Evolutionary conservation across 2,113 vertebrate species (phyloP).

Genomic region (Oncorhynchus kisutch): DNA sequence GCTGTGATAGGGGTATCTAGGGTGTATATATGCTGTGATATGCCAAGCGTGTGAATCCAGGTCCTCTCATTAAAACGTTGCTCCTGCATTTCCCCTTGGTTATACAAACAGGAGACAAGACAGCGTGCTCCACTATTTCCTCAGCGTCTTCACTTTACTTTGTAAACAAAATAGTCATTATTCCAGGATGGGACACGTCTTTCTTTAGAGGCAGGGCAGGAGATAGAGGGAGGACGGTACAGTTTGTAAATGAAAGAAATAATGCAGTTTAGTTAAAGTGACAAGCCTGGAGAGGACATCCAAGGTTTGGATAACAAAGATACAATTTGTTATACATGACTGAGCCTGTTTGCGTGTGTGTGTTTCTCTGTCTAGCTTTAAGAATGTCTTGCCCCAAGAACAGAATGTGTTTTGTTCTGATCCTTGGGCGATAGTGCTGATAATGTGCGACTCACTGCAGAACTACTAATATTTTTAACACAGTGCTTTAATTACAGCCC

Average conservation of each 20-base stretch:
- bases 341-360: constrained; percentile 6
- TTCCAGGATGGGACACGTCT: background rate
- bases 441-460: constrained; percentile 31
- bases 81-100: background rate
- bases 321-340: constrained; percentile 14
- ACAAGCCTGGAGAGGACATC: constrained; percentile 16
- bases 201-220: background rate
- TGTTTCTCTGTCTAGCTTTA: background rate
- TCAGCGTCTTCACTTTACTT: constrained; percentile 16
- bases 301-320: constrained; percentile 11
- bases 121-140: background rate
- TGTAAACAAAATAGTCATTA: constrained; percentile 43
- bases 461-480: constrained; percentile 49
- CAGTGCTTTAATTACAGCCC: constrained; percentile 56
- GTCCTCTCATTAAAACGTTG: constrained; percentile 36
- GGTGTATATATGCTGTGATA: constrained; percentile 6
- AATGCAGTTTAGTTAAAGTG: constrained; percentile 20
- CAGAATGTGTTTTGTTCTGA: constrained; percentile 14
- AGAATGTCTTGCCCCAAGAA: constrained; percentile 16
- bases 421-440: constrained; percentile 23
- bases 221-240: background rate
- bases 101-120: background rate
- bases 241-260: constrained; percentile 14
- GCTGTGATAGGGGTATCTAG: no score
- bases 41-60: constrained; percentile 9